A percentile compares a stretch with the other conserved stretches of the same genome.
Evolutionary conservation across 2,888 invertebrate species (phyloP).

Genomic region (Andrena trimmerana): DNA sequence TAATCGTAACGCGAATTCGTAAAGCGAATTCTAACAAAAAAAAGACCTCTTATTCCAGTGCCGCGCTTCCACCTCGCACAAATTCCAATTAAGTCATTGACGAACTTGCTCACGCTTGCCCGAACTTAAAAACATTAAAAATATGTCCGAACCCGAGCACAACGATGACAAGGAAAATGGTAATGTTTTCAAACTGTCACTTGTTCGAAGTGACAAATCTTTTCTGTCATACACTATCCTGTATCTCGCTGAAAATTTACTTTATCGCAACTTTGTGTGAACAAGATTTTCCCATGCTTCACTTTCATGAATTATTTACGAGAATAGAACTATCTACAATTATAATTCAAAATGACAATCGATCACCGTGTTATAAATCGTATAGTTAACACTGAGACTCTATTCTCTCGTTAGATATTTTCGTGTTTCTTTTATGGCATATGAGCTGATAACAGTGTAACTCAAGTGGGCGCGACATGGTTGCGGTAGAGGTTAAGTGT

Average conservation of each 20-base stretch:
- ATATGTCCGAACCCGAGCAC: constrained; percentile 60
- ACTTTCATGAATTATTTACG: neutral
- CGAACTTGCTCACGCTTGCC: neutral
- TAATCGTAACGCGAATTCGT: neutral
- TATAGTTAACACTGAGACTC: neutral
- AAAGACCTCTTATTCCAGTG: neutral
- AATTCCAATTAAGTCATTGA: neutral
- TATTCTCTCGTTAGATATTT: neutral
- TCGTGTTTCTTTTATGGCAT: neutral
- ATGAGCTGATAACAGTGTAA: neutral
- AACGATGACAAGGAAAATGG: constrained; percentile 59
- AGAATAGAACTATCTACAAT: neutral
- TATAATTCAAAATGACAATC: neutral
- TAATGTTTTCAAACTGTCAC: constrained; percentile 53
- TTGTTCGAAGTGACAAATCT: constrained; percentile 7
- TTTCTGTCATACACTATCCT: neutral
- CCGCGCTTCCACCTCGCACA: neutral
- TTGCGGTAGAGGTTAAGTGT: constrained; percentile 38
- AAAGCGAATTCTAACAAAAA: constrained; percentile 4
- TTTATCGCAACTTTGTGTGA: neutral
- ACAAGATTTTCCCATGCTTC: neutral
- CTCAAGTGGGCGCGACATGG: neutral
- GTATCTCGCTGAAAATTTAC: no score
- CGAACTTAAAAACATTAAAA: constrained; percentile 29
- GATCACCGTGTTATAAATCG: neutral